These are phyloP conservation scores for Myotis brandtii DNA, from an alignment of 2,113 vertebrate species.

Conservation along the genomic window DNA sequence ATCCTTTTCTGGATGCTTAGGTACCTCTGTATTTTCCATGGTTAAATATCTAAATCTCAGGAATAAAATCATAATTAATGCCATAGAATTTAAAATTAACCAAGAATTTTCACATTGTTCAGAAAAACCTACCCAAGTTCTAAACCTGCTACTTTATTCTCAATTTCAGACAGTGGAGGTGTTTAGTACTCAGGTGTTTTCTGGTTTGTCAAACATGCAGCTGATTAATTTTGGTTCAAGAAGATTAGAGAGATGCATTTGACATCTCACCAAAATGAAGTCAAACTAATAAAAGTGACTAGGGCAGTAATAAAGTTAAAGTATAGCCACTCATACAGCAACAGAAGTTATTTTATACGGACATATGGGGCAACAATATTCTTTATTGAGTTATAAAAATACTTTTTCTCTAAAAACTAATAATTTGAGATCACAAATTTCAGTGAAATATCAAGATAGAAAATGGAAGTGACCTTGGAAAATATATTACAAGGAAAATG, in stretches of 20 bases:
- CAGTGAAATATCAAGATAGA: background rate
- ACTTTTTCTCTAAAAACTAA: constrained; percentile 4
- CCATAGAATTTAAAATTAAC: background rate
- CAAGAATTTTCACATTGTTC: background rate
- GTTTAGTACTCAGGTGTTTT: background rate
- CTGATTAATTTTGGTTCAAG: background rate
- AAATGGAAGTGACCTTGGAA: background rate
- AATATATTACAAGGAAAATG: background rate
- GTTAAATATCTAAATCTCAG: background rate
- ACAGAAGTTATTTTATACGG: background rate
- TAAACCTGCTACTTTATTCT: background rate
- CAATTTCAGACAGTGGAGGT: background rate
- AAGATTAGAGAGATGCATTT: background rate
- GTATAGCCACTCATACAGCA: background rate
- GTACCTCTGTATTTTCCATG: background rate
- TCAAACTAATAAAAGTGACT: background rate
- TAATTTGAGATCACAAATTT: background rate
- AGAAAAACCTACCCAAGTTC: background rate
- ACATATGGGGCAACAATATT: background rate
- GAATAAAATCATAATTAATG: background rate
- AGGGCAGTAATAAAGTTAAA: background rate
- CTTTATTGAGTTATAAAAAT: background rate
- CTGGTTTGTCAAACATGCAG: background rate
- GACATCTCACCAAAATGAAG: background rate
- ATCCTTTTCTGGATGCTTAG: background rate